Conservation (phyloP, 1,140 invertebrate species). For the Adoxophyes honmai region DNA sequence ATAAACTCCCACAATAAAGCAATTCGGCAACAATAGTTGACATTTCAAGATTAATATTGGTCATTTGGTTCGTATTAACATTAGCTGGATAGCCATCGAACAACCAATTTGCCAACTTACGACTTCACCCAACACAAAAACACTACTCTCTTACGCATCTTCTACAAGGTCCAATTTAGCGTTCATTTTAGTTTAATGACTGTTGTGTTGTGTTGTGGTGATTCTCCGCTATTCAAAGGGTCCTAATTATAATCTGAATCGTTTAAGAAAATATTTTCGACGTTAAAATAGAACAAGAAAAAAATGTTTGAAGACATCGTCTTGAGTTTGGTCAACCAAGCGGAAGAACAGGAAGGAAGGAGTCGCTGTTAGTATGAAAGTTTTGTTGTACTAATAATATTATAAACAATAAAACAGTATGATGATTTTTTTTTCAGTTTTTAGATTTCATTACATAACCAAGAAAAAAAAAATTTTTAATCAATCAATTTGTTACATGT, state of each 20-base stretch:
- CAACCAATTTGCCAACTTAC: conserved; percentile 17
- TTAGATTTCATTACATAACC: too few relatives aligned
- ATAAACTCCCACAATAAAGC: conserved; percentile 28
- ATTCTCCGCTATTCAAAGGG: conserved; percentile 46
- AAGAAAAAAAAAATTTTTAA: too few relatives aligned
- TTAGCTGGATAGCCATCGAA: conserved; percentile 35
- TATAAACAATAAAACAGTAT: too few relatives aligned
- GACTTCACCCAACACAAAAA: neutral
- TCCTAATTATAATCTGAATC: conserved; percentile 72
- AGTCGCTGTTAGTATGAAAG: conserved; percentile 15
- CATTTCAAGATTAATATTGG: conserved; percentile 59
- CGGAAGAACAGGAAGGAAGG: conserved; percentile 37
- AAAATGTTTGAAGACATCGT: conserved; percentile 66
- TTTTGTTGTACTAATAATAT: too few relatives aligned
- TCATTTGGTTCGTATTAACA: conserved; percentile 58
- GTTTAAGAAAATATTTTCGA: conserved; percentile 72
- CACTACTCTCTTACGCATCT: neutral
- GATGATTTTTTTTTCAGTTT: too few relatives aligned
- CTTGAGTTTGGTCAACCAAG: conserved; percentile 61
- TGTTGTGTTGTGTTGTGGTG: conserved; percentile 17
- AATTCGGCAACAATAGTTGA: conserved; percentile 48
- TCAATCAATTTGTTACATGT: too few relatives aligned
- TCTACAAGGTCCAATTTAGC: neutral
- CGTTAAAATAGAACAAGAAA: conserved; percentile 54
- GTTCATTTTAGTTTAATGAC: neutral